Evolutionary conservation across 2,797 vertebrate genomes (phyloP), one percentile per base, ranked within the genome.

Genomic region (Hapalemur alaotrensis): DNA sequence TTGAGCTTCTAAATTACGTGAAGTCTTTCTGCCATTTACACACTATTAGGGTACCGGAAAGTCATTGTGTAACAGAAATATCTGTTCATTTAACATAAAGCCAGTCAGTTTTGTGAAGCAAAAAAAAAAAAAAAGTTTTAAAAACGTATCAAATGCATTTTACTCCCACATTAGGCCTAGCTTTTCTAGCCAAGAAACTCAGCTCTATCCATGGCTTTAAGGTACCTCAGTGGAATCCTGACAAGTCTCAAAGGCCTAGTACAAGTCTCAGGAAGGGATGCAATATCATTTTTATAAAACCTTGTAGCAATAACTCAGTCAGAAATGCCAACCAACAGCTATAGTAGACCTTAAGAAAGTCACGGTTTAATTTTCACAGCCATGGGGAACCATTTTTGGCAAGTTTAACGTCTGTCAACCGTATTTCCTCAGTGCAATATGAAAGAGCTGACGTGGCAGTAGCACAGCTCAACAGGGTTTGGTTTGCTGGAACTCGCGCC

Each of bases 251-350:
- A 61, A 59, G 32, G 30, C 38, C 32, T 82, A 89, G 12, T 35
- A 75, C 69, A 89, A 59, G 25, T 72, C n/a, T 57, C 59, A 89
- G 69, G 32, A 96, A 92, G 69, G 28, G 13, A 69, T n/a, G 48
- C 32, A 61, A 15, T 70, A 81, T 79, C 35, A 85, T 84, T 94
- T 91, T 96, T 90, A 18, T 76, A 81, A 94, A 92, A 59, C 9
- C 6, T 83, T 59, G 1, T 32, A 79, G 32, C 70, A 20, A 57
- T 79, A 93, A 83, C 59, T 32, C 22, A 69, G 54, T 78, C n/a
- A 63, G 30, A 85, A 92, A 72, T 61, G 18, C 32, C 84, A 79
- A 17, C 3, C 4, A 28, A 38, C 32, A 50, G 50, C 67, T 83
- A 83, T 6, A 30, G 13, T n/a, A 69, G 20, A 85, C 2, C 35